These are phyloP conservation scores for Neodiprion pinetum DNA, from an alignment of 1,140 invertebrate species.

Conservation along the genomic window DNA sequence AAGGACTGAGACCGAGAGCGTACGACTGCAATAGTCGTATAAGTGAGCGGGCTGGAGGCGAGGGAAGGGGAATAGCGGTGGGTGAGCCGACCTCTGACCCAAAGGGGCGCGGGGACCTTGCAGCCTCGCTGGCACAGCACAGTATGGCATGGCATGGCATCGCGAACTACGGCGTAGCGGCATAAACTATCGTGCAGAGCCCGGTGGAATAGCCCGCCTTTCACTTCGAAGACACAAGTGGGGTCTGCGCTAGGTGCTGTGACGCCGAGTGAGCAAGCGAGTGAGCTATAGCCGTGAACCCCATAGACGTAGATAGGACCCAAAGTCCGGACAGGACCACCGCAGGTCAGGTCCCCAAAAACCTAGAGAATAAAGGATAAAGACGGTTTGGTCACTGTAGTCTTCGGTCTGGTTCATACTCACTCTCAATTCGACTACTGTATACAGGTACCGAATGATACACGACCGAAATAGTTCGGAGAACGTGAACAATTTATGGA, in stretches of 20 bases:
- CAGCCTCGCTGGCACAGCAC: conserved; percentile 25
- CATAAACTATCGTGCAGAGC: conserved; percentile 49
- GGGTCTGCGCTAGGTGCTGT: conserved; percentile 36
- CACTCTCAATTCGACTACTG: background rate
- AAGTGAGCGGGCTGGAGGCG: conserved; percentile 10
- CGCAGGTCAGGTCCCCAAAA: background rate
- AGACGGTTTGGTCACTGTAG: conserved; percentile 24
- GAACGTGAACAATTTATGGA: too few species aligned
- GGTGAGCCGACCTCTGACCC: conserved; percentile 60
- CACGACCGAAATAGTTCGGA: too few species aligned
- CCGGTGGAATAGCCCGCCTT: conserved; percentile 56
- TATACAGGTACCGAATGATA: too few species aligned
- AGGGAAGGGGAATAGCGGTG: conserved; percentile 47
- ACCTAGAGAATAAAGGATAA: conserved; percentile 17
- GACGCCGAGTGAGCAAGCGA: conserved; percentile 40
- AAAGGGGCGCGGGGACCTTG: conserved; percentile 52
- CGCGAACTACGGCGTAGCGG: conserved; percentile 43
- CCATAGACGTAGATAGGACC: background rate
- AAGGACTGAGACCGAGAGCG: background rate
- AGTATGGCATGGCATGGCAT: conserved; percentile 36
- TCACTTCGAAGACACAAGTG: conserved; percentile 57
- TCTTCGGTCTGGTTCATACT: background rate
- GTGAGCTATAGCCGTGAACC: conserved; percentile 31
- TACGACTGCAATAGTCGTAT: background rate
- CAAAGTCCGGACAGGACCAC: background rate